These are phyloP conservation scores for Enteromius argenteus DNA, from an alignment of 2,797 vertebrate species.

Conservation along the genomic window DNA sequence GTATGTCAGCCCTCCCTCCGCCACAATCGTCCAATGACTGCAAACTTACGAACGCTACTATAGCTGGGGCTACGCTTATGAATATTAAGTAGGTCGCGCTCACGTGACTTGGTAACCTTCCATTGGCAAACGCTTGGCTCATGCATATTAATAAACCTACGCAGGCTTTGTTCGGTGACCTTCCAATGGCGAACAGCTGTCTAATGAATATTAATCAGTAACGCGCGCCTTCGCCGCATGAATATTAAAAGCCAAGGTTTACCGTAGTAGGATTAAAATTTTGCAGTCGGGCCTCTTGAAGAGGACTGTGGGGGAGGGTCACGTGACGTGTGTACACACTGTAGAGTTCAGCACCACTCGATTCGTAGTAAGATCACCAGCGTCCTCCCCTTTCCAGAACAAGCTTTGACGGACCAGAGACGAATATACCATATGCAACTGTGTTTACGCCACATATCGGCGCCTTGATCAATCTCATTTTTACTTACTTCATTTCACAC, in stretches of 20 bases:
- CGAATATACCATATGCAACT: conserved; percentile 66
- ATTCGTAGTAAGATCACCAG: conserved; percentile 73
- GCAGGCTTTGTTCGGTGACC: background rate
- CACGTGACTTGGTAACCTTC: background rate
- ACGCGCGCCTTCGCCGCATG: background rate
- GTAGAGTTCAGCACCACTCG: conserved; percentile 72
- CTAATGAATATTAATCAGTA: conserved; percentile 6
- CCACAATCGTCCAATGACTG: conserved; percentile 67
- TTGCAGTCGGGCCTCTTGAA: conserved; percentile 60
- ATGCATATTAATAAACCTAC: background rate
- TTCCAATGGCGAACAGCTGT: background rate
- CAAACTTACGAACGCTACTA: conserved; percentile 21
- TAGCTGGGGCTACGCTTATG: background rate
- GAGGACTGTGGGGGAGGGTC: conserved; percentile 79
- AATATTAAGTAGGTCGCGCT: background rate
- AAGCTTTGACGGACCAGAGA: conserved; percentile 64
- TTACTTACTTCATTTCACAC: background rate
- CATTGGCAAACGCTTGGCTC: background rate
- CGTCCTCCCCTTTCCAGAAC: conserved; percentile 67
- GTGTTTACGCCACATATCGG: conserved; percentile 21
- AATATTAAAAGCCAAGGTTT: background rate
- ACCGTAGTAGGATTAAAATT: background rate
- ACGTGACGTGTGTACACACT: conserved; percentile 79
- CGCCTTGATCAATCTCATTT: conserved; percentile 18
- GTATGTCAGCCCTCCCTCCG: conserved; percentile 62